Conservation (phyloP, 2,888 invertebrate genomes). For the Trimorus sp. region DNA sequence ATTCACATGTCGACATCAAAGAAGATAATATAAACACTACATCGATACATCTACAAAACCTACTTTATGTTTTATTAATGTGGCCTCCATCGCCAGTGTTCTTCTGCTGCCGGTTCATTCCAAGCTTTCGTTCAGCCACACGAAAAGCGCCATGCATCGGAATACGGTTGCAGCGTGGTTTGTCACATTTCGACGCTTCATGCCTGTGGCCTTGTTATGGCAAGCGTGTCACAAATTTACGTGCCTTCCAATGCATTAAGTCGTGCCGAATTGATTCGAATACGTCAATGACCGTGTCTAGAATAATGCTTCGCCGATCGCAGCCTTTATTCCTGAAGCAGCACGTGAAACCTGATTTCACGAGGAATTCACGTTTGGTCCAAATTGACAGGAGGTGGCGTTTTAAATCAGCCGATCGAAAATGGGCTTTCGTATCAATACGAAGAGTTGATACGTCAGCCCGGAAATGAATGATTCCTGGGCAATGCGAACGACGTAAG, state of each 20-base stretch:
- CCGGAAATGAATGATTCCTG: too few species aligned
- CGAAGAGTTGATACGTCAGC: too few species aligned
- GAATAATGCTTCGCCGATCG: conserved; percentile 7
- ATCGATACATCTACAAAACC: conserved; percentile 82
- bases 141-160: conserved; percentile 34
- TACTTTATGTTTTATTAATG: conserved; percentile 82
- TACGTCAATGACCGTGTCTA: conserved; percentile 1
- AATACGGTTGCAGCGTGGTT: conserved; percentile 11
- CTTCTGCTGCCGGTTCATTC: conserved; percentile 53
- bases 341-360: background rate
- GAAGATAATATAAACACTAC: conserved; percentile 82
- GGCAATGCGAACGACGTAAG: too few species aligned
- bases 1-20: conserved; percentile 82
- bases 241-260: conserved; percentile 8
- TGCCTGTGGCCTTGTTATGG: conserved; percentile 19
- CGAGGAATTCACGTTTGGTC: too few species aligned
- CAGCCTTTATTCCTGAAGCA: background rate
- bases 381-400: too few species aligned
- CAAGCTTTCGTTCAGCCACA: conserved; percentile 46
- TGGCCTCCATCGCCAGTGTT: conserved; percentile 71
- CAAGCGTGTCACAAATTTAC: conserved; percentile 20
- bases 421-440: too few species aligned
- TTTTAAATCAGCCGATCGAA: too few species aligned
- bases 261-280: background rate
- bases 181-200: conserved; percentile 36